A percentile compares a stretch with the other conserved stretches of the same genome.
Evolutionary conservation across 2,888 invertebrate genomes (phyloP).

Genomic region (Torymus tubicola): DNA sequence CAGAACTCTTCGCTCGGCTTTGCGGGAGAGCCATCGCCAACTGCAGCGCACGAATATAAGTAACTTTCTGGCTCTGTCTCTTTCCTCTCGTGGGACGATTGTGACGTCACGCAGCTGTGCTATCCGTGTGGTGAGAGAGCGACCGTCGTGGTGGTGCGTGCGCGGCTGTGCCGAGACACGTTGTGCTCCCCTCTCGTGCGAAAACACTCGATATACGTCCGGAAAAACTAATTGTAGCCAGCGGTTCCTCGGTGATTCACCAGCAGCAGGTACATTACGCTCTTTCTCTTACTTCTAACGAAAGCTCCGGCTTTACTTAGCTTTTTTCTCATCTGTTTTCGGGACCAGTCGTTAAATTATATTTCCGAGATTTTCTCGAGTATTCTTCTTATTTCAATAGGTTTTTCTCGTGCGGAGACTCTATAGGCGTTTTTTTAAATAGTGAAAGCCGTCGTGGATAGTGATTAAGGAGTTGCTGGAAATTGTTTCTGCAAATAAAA

Average conservation of each 20-base stretch:
- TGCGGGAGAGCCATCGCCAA: constrained; percentile 15
- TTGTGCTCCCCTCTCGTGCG: constrained; percentile 32
- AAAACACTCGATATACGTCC: background rate
- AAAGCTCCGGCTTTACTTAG: background rate
- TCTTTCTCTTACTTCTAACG: background rate
- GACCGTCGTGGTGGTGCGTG: constrained; percentile 15
- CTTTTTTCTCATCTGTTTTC: background rate
- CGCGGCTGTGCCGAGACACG: constrained; percentile 41
- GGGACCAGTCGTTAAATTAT: background rate
- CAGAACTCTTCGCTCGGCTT: constrained; percentile 17
- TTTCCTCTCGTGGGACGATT: background rate
- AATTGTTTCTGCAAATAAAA: constrained; percentile 27
- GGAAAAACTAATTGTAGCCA: background rate
- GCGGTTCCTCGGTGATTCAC: background rate
- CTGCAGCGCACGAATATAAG: background rate
- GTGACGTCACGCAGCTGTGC: constrained; percentile 49
- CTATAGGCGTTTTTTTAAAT: background rate
- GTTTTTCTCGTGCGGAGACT: background rate
- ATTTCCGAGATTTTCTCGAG: background rate
- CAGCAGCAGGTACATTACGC: constrained; percentile 26
- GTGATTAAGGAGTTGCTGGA: background rate
- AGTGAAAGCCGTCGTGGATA: too few relatives aligned
- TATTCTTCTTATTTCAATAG: background rate
- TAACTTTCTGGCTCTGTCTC: constrained; percentile 19
- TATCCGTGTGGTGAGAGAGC: constrained; percentile 48